phyloP scores from a whole-genome alignment of 2,888 invertebrate species.

The Phytoseiulus persimilis region DNA sequence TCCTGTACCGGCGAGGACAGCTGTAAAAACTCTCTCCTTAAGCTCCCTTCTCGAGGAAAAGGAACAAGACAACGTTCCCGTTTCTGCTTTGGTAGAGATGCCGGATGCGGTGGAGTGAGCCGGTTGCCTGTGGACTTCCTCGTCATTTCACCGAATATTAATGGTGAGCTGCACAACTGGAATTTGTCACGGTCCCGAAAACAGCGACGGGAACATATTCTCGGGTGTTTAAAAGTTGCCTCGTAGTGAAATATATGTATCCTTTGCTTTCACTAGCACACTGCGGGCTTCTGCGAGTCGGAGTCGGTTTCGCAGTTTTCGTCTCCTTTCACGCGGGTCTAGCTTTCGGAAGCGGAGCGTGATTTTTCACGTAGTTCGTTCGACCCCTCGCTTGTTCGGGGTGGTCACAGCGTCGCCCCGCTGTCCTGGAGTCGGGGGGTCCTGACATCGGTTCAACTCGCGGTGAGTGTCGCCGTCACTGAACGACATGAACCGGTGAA shows the following conservation, averaged over 20 bases:
- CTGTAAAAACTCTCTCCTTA: neutral
- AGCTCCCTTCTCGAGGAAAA: neutral
- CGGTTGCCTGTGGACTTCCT: neutral
- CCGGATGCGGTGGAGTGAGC: neutral
- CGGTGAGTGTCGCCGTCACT: no score
- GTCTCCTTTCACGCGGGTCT: neutral
- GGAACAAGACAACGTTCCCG: neutral
- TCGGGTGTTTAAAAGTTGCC: neutral
- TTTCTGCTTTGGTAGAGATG: neutral
- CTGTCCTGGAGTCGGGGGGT: no score
- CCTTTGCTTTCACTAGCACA: neutral
- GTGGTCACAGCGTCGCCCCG: no score
- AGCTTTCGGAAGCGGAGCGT: neutral
- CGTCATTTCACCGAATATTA: conserved; percentile 5
- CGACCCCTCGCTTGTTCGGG: neutral
- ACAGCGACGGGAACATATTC: neutral
- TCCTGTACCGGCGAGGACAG: neutral
- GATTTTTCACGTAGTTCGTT: neutral
- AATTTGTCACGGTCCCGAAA: neutral
- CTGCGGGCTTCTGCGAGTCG: neutral
- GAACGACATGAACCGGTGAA: no score
- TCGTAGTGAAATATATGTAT: neutral
- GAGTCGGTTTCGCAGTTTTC: neutral
- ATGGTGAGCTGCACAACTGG: neutral
- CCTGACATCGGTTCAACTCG: no score